These are phyloP conservation scores for Gari tellinella DNA, from an alignment of 2,888 invertebrate genomes.

Conservation along the genomic window DNA sequence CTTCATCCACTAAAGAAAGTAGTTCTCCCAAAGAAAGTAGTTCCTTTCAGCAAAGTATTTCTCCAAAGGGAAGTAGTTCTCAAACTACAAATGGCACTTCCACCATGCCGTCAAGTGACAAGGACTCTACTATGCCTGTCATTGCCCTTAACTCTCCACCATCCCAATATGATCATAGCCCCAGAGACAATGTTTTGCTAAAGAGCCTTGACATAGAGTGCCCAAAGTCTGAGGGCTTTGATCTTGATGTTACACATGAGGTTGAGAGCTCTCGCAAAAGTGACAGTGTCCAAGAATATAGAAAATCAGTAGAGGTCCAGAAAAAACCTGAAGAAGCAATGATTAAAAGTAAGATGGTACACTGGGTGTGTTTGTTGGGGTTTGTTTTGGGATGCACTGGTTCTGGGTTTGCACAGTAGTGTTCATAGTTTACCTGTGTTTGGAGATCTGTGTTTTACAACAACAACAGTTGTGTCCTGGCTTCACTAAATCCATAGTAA, in stretches of 20 bases:
- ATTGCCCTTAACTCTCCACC: constrained; percentile 4
- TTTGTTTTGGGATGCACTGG: too few relatives aligned
- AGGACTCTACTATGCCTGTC: constrained; percentile 25
- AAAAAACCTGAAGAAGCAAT: constrained; percentile 1
- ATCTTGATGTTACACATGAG: constrained; percentile 24
- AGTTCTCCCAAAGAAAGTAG: constrained; percentile 19
- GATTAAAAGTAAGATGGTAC: too few relatives aligned
- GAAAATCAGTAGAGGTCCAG: constrained; percentile 1
- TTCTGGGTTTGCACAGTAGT: too few relatives aligned
- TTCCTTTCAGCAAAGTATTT: too few relatives aligned
- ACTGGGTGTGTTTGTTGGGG: too few relatives aligned
- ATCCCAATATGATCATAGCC: too few relatives aligned
- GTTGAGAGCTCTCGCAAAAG: constrained; percentile 21
- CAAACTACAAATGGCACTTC: constrained; percentile 3
- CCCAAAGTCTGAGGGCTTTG: constrained; percentile 51
- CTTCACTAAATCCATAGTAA: too few relatives aligned
- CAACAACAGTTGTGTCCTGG: too few relatives aligned
- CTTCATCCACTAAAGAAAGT: constrained; percentile 38
- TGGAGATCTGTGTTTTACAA: too few relatives aligned
- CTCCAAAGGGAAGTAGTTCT: constrained; percentile 27
- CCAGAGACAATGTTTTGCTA: too few relatives aligned
- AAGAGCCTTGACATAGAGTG: background rate
- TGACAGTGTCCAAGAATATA: constrained; percentile 14
- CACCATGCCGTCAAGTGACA: background rate
- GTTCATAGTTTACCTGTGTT: too few relatives aligned